Base-by-base conservation (phyloP, 1,140 invertebrate genomes). In the Drosophila santomea region DNA sequence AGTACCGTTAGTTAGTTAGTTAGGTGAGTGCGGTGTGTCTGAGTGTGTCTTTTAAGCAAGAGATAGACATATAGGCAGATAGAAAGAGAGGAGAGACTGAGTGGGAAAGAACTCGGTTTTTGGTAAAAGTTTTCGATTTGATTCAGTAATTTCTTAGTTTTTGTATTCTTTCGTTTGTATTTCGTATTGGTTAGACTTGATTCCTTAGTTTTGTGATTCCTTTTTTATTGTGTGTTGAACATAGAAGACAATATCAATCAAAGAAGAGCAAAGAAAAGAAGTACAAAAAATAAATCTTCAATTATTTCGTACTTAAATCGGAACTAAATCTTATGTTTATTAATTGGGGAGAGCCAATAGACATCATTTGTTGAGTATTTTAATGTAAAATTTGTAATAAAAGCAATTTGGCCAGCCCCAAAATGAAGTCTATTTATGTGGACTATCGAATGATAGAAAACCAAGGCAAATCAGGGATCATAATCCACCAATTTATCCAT, bases 1-100 rank as follows among this genome's bases (percentile, higher is more conserved):
- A 51, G 56, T 58, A 82, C 66, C 80, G 62, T 79, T 67, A 20
- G 20, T 20, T 20, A 20, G 20, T 20, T 20, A 20, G 20, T 1
- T 20, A 50, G 47, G 80, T 82, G 78, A 71, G 78, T 78, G 78
- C 80, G 80, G 74, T 72, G 75, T 83, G 80, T 83, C 80, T 71
- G 68, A 71, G 68, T 72, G 68, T 72, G 68, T 71, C 67, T 58
- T 71, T 71, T 72, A 4, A 11, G 25, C 66, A 20, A 71, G 25
- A 72, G 52, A 44, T 25, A 68, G 60, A 68, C 8, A 72, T 45
- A 71, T 68, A 56, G 67, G 68, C 54, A 69, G 62, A 55, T 20
- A 69, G 67, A 48, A 35, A 69, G 74, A 47, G 36, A 58, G 35
- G 35, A 52, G 45, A 39, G 52, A 48, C 14, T 39, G 60, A 43